A percentile compares a stretch with the other conserved stretches of the same genome.
phyloP scores from a whole-genome alignment of 2,113 vertebrate species.

The Microtus richardsoni region DNA sequence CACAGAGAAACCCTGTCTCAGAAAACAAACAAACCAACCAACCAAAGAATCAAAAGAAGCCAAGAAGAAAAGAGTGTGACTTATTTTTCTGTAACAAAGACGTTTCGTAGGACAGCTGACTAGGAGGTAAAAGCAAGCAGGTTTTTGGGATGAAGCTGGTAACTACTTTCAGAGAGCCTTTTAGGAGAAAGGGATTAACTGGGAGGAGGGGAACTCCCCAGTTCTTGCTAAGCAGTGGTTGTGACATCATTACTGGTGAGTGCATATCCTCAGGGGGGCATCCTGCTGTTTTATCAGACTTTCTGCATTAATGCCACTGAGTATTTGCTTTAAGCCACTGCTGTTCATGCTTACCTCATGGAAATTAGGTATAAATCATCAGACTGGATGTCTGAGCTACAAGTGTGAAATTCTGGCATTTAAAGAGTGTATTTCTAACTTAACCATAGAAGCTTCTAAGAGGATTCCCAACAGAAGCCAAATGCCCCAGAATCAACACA shows the following conservation, averaged over 20 bases:
- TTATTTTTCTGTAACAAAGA: not conserved
- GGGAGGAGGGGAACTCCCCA: fast-evolving
- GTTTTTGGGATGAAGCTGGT: not conserved
- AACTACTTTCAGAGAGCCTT: not conserved
- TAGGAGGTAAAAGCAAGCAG: not conserved
- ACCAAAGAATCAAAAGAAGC: not conserved
- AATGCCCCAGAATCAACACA: not conserved
- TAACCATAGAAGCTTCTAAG: fast-evolving
- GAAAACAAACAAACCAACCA: not conserved
- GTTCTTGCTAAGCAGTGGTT: not conserved
- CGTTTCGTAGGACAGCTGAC: not conserved
- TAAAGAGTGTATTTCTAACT: not conserved
- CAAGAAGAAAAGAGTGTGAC: not conserved
- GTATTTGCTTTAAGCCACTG: not conserved
- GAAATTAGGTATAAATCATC: not conserved
- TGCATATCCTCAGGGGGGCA: not conserved
- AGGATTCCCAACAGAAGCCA: not conserved
- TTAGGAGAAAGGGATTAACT: not conserved
- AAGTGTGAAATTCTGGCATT: not conserved
- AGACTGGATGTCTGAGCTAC: not conserved
- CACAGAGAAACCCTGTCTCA: not conserved
- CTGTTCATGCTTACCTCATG: not conserved
- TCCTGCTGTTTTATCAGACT: not conserved
- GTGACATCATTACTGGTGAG: not conserved
- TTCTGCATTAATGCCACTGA: not conserved